Conservation (phyloP, 2,888 invertebrate genomes). For the Stenodera caucasica region DNA sequence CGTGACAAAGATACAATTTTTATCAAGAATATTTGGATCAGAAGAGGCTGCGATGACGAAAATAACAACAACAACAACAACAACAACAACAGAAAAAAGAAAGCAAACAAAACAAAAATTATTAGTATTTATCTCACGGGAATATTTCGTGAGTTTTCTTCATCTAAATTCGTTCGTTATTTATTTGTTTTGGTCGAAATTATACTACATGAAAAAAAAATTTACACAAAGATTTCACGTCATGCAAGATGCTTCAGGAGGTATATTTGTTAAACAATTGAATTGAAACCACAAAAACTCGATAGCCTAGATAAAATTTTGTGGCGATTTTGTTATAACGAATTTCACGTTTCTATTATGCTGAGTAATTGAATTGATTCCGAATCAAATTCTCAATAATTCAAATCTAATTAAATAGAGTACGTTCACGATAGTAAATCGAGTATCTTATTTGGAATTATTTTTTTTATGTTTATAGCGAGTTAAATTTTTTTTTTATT, state of each 20-base stretch:
- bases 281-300: not conserved
- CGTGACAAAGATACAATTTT: slow-evolving; percentile 32
- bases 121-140: slow-evolving; percentile 24
- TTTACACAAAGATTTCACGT: no score
- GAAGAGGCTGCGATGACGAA: slow-evolving; percentile 1
- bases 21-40: slow-evolving; percentile 15
- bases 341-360: slow-evolving; percentile 2
- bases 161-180: not conserved
- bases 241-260: no score
- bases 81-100: slow-evolving; percentile 7
- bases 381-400: not conserved
- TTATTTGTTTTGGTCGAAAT: not conserved
- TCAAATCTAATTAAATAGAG: not conserved
- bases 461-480: no score
- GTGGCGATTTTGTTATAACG: not conserved
- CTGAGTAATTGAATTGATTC: not conserved
- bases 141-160: slow-evolving; percentile 14
- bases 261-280: no score
- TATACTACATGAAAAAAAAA: not conserved
- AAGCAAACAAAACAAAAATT: slow-evolving; percentile 16
- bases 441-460: no score
- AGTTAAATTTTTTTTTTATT: no score
- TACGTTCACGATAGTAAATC: not conserved
- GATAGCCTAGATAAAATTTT: not conserved
- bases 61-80: slow-evolving; percentile 12